Evolutionary conservation across 1,140 invertebrate species (phyloP).

Genomic region (Anoplolepis gracilipes): DNA sequence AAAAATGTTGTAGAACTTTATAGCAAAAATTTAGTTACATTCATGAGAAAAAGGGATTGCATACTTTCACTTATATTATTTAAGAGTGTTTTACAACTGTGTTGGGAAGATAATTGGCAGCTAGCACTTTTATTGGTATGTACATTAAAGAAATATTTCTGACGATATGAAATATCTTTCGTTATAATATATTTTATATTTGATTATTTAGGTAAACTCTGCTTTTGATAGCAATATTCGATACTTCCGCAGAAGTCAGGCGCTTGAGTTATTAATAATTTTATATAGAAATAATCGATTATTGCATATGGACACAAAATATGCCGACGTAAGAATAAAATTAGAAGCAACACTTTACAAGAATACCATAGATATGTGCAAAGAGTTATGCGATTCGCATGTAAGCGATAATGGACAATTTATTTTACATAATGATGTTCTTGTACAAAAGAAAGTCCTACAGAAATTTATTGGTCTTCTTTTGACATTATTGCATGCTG

Average conservation of each 20-base stretch:
- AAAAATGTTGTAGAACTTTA: constrained; percentile 85
- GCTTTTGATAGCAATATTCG: constrained; percentile 88
- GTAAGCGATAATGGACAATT: constrained; percentile 73
- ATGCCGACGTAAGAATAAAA: constrained; percentile 71
- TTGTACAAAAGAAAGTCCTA: constrained; percentile 76
- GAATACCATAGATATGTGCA: constrained; percentile 78
- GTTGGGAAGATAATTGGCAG: constrained; percentile 88
- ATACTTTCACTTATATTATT: constrained; percentile 88
- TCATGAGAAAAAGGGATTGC: constrained; percentile 88
- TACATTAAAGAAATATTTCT: constrained; percentile 7
- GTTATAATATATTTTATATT: constrained; percentile 32
- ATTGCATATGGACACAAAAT: constrained; percentile 74
- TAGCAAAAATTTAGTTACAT: constrained; percentile 86
- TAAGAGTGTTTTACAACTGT: constrained; percentile 87
- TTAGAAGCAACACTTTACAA: constrained; percentile 80
- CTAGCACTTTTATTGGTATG: constrained; percentile 85
- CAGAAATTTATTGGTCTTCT: constrained; percentile 85
- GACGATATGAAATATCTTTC: constrained; percentile 16
- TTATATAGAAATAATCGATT: constrained; percentile 87
- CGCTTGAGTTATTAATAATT: constrained; percentile 87
- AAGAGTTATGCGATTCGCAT: constrained; percentile 72
- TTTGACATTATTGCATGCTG: constrained; percentile 80
- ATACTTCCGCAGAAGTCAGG: constrained; percentile 88
- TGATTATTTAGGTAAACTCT: constrained; percentile 83
- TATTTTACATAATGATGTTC: constrained; percentile 47